Conservation (phyloP, 2,888 invertebrate species). For the Crocallis elinguaria region DNA sequence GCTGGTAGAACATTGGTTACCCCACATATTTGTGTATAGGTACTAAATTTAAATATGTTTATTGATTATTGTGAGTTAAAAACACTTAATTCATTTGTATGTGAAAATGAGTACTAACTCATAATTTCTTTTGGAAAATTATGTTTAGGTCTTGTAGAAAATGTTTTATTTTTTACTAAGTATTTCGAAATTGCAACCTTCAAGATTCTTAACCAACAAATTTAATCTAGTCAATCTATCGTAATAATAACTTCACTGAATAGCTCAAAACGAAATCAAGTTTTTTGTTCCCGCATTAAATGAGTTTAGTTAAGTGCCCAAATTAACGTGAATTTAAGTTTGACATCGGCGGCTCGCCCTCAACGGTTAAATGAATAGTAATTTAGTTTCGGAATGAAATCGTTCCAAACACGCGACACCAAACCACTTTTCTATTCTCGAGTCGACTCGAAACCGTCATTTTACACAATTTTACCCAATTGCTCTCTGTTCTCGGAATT, state of each 20-base stretch:
- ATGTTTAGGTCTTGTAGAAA: too few species aligned
- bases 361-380: constrained; percentile 83
- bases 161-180: too few species aligned
- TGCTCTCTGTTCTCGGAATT: constrained; percentile 82
- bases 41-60: too few species aligned
- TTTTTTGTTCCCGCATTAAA: constrained; percentile 32
- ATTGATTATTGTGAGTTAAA: too few species aligned
- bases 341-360: constrained; percentile 75
- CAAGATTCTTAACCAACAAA: background rate
- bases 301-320: constrained; percentile 44
- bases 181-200: too few species aligned
- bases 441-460: constrained; percentile 80
- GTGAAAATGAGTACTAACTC: too few species aligned
- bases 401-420: constrained; percentile 83
- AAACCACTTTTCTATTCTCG: constrained; percentile 82
- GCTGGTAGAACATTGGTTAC: background rate
- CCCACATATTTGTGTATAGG: background rate
- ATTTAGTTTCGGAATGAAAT: constrained; percentile 83
- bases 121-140: too few species aligned
- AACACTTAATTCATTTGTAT: too few species aligned
- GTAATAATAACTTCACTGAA: constrained; percentile 7
- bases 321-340: constrained; percentile 72
- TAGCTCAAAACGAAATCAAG: constrained; percentile 26
- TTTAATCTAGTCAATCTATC: background rate
- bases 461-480: constrained; percentile 84